Evolutionary conservation across 2,888 invertebrate species (phyloP), one percentile per base, ranked within the genome.

Genomic region (Ennomos erosarius): DNA sequence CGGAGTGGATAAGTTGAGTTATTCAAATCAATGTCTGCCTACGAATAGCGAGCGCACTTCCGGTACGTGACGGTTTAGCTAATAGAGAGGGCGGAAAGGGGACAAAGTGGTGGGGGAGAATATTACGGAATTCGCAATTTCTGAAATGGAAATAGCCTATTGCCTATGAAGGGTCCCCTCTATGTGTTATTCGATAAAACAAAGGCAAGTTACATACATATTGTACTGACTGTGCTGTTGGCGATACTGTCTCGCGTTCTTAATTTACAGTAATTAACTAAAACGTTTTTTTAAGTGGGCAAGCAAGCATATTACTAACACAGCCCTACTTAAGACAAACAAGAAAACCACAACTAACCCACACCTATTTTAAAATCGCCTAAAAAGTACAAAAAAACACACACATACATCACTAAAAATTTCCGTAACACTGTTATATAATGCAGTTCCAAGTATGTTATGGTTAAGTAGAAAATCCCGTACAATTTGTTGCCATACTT

Each of bases 401-500:
- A n/a, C n/a, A n/a, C n/a, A 26, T 26, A 26, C 6, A 26, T 26
- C 26, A 12, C 0, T 10, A 13, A 42, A 12, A 13, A 26, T 12
- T 43, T 4, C 26, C 13, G 6, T 8, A 10, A 26, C 6, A 12
- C 34, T 35, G 35, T 16, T 35, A 16, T 39, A 10, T 8, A 45
- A 55, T 62, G 51, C 49, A 26, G 52, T 10, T 5, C 40, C 54
- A 52, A 60, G 60, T 54, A 57, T 53, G 59, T 55, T 56, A 57
- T 46, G 51, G 53, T 46, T 60, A 62, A 63, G 64, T 62, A 60
- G 51, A 54, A 64, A 62, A 56, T 52, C 64, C 55, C 48, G 62
- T 60, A 59, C 64, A 60, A 64, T 64, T 59, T 67, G 56, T 61
- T 55, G 49, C 58, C 62, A 55, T 64, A 57, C 51, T 46, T 49